Percentiles rank a stretch among this genome's conserved stretches.
phyloP scores from a whole-genome alignment of 2,113 vertebrate species.

The Platysternon megacephalum region DNA sequence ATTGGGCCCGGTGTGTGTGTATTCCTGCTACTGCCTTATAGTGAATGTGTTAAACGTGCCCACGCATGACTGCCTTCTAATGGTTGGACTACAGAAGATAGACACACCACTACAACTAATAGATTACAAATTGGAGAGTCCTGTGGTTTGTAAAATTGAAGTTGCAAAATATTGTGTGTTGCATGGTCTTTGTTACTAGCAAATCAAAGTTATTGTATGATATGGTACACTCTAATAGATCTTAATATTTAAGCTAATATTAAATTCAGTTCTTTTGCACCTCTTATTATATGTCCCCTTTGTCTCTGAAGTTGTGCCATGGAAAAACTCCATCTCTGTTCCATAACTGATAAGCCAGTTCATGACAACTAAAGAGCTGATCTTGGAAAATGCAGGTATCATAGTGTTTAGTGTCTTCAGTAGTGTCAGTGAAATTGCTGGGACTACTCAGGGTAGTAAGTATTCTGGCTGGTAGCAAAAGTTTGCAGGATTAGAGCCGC shows the following conservation, averaged over 20 bases:
- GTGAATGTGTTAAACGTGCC: background rate
- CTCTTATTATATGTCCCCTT: background rate
- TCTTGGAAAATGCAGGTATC: background rate
- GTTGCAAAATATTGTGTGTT: background rate
- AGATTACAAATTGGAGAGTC: background rate
- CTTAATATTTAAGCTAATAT: background rate
- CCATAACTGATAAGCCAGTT: background rate
- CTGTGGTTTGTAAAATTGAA: background rate
- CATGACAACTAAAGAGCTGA: background rate
- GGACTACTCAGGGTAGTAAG: background rate
- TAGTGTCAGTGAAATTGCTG: background rate
- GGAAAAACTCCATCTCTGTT: background rate
- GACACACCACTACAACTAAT: background rate
- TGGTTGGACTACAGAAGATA: background rate
- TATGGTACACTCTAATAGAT: background rate
- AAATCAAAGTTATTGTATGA: background rate
- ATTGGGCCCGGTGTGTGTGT: background rate
- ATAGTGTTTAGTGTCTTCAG: background rate
- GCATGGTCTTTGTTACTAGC: background rate
- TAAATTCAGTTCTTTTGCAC: background rate
- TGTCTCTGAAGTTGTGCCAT: background rate
- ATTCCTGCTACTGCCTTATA: background rate
- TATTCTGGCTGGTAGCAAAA: background rate
- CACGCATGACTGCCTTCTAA: background rate
- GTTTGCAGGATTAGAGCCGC: background rate